Base-by-base conservation (phyloP, 2,888 invertebrate genomes). In the Arctia plantaginis region DNA sequence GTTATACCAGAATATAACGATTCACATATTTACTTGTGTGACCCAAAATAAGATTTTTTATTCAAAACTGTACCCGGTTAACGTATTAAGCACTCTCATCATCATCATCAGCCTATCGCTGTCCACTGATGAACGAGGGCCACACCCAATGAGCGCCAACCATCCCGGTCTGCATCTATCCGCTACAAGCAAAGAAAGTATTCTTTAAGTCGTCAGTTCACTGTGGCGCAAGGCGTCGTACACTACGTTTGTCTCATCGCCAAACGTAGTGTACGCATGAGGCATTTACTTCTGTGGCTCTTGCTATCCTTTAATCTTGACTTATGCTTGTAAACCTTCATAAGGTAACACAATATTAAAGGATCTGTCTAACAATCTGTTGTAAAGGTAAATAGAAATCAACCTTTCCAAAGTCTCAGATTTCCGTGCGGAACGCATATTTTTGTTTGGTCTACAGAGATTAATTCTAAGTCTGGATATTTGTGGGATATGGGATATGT, bases 381-480 rank as follows among this genome's bases (percentile, higher is more conserved):
- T 3, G 27, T 13, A 27, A 39, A 18, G 69, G 35, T 59, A n/a
- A 39, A 35, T 30, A 39, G 35, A 33, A 62, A 44, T 69, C 55
- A 35, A 62, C 6, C 70, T 30, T 0, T 47, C 13, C 13, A 69
- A 8, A 64, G 47, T 71, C 41, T n/a, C 64, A n/a, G 33, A 30
- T 64, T 71, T 44, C 64, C 39, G 59, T 18, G 35, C 59, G 35
- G 55, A 35, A 69, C 69, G 59, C 35, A 33, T 39, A 44, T 47
- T 64, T 71, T 41, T 44, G 64, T 71, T 71, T 71, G 64, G 64
- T 71, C 70, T 71, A 64, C 64, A 44, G 20, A 33, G 20, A 30
- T 62, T 35, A 62, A 70, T 47, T 71, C 64, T 47, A 15, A 44
- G 64, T 71, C 69, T 69, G 41, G 30, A 41, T 69, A 23, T 69